phyloP scores from a whole-genome alignment of 2,888 invertebrate species.

The Parnassius mnemosyne region DNA sequence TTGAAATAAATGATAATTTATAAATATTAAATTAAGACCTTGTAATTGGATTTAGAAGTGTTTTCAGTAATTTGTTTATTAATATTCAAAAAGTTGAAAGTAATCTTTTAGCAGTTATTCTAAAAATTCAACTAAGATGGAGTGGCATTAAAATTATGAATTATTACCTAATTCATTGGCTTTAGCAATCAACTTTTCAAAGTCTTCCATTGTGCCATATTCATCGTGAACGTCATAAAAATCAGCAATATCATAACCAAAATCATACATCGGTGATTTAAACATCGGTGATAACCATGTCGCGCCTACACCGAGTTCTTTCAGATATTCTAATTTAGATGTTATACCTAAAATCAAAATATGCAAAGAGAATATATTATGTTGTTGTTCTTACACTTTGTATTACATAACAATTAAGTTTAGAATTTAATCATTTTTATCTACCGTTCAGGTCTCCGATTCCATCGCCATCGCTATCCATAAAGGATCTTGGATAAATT shows the following conservation, averaged over 20 bases:
- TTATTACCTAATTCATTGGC: conserved; percentile 75
- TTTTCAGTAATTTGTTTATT: too few relatives aligned
- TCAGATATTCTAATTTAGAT: conserved; percentile 82
- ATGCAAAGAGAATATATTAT: background rate
- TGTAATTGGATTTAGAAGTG: too few relatives aligned
- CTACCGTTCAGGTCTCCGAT: conserved; percentile 81
- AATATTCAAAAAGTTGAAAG: too few relatives aligned
- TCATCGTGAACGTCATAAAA: conserved; percentile 85
- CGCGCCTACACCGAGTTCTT: conserved; percentile 83
- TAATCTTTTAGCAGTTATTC: too few relatives aligned
- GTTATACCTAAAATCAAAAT: conserved; percentile 74
- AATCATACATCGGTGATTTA: conserved; percentile 88
- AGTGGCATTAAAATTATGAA: too few relatives aligned
- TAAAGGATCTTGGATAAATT: conserved; percentile 89
- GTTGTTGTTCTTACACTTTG: too few relatives aligned
- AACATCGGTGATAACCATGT: conserved; percentile 89
- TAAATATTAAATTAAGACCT: too few relatives aligned
- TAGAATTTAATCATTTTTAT: background rate
- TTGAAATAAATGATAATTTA: too few relatives aligned
- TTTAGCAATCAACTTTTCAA: conserved; percentile 80
- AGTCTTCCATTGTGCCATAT: conserved; percentile 87
- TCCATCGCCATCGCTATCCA: conserved; percentile 89
- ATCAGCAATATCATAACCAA: conserved; percentile 90
- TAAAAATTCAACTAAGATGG: too few relatives aligned
- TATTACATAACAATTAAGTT: too few relatives aligned